Conservation (phyloP, 2,888 invertebrate genomes). For the Rhogogaster chlorosoma region DNA sequence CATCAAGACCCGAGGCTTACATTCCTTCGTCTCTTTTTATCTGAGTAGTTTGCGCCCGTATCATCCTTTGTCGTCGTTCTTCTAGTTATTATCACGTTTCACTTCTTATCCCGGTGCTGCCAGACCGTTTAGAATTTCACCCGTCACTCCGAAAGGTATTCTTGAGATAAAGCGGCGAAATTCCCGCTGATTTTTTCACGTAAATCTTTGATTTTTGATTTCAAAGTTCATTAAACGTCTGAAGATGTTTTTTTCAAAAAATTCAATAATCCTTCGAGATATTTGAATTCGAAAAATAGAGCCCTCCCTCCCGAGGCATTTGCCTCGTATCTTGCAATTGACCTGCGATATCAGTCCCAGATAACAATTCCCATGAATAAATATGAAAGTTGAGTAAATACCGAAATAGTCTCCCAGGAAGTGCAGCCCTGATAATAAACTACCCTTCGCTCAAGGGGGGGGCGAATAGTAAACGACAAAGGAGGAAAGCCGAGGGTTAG, state of each 20-base stretch:
- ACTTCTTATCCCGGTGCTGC: conserved; percentile 2
- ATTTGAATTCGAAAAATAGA: background rate
- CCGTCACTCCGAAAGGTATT: background rate
- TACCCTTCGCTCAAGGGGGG: background rate
- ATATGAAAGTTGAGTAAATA: background rate
- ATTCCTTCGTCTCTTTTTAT: background rate
- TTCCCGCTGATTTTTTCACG: background rate
- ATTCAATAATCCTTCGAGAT: too few relatives aligned
- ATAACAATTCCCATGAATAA: background rate
- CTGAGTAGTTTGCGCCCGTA: conserved; percentile 12
- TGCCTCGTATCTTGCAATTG: background rate
- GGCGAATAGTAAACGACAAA: background rate
- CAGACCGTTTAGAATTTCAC: conserved; percentile 16
- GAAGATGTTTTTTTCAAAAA: too few relatives aligned
- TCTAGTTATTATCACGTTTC: conserved; percentile 20
- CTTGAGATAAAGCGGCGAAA: conserved; percentile 1
- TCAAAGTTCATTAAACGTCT: background rate
- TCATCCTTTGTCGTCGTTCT: conserved; percentile 19
- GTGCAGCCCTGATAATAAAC: background rate
- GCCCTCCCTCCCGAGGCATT: background rate
- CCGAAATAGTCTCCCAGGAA: background rate
- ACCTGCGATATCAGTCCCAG: background rate
- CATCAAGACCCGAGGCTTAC: background rate
- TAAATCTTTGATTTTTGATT: too few relatives aligned
- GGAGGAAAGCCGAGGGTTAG: conserved; percentile 5